phyloP scores from a whole-genome alignment of 2,113 vertebrate genomes.

The Bothrops jararaca region DNA sequence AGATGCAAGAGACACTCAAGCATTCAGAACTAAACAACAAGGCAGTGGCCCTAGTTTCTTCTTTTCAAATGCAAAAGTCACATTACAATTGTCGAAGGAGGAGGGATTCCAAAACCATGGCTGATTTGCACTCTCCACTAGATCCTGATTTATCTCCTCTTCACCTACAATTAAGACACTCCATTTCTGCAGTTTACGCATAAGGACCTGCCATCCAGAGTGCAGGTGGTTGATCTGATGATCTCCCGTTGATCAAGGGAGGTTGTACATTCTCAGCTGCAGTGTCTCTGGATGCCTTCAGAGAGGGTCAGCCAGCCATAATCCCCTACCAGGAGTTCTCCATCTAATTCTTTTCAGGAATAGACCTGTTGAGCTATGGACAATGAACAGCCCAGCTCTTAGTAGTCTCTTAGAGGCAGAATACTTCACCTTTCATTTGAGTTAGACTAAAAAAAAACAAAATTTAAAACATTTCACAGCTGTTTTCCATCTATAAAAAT shows the following conservation, averaged over 20 bases:
- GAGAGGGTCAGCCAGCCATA: neutral
- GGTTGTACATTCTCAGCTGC: neutral
- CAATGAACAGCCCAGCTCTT: neutral
- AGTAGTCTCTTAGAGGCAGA: neutral
- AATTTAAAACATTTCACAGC: neutral
- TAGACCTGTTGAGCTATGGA: neutral
- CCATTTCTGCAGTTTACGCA: neutral
- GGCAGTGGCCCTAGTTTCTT: neutral
- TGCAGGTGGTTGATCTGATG: neutral
- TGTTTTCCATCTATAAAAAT: neutral
- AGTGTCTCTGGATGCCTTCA: neutral
- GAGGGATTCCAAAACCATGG: neutral
- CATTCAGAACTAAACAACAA: neutral
- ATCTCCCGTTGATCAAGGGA: neutral
- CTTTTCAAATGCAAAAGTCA: neutral
- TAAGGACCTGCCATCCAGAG: neutral
- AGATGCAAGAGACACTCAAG: neutral
- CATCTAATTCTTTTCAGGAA: neutral
- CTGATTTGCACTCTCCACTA: neutral
- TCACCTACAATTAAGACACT: neutral
- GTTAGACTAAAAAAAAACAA: neutral
- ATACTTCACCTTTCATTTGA: neutral
- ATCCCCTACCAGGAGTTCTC: neutral
- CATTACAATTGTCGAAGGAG: neutral
- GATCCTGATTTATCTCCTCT: neutral